Evolutionary conservation across 2,113 vertebrate species (phyloP), one percentile per base, ranked within the genome.

Genomic region (Scomber japonicus): DNA sequence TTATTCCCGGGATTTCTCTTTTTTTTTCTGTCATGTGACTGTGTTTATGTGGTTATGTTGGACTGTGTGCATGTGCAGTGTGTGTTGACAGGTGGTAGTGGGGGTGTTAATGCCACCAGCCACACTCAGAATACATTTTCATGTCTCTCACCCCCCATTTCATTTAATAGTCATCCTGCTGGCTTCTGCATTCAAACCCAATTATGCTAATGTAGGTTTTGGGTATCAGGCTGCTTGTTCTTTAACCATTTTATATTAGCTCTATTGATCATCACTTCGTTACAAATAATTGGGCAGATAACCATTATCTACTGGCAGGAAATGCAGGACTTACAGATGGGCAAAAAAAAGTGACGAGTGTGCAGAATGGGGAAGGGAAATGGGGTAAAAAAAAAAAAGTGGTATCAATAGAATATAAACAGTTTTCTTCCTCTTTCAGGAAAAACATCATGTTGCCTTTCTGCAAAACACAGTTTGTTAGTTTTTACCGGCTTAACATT

Each of bases 381-480:
- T 88, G 82, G 24, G 24, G 24, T 27, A 27, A 27, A 81, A 84
- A 59, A 84, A 59, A 66, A 91, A 75, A 63, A 81, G 80, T 64
- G 71, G 77, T 84, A 84, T 95, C 92, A 77, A 94, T 94, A 82
- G 40, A 70, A 67, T 55, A 82, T 94, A 91, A 94, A 93, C 88
- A 92, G 75, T 92, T 93, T 92, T 83, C 49, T 59, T 7, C 74
- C 80, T 75, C 80, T 31, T 27, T 27, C 24, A 76, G 66, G 70
- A 78, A 88, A 85, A 86, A 65, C 72, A 73, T 63, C 17, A 78
- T 51, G 19, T 48, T 82, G 68, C 60, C 45, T 75, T 75, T 80
- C 51, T 73, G 67, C 3, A 57, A 89, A 86, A 71, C 46, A 57
- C 13, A 0, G 27, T 27, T 27, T 27, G 24, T 27, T 27, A 27